These are phyloP conservation scores for Oryzaephilus surinamensis DNA, from an alignment of 1,140 invertebrate genomes.

Conservation along the genomic window DNA sequence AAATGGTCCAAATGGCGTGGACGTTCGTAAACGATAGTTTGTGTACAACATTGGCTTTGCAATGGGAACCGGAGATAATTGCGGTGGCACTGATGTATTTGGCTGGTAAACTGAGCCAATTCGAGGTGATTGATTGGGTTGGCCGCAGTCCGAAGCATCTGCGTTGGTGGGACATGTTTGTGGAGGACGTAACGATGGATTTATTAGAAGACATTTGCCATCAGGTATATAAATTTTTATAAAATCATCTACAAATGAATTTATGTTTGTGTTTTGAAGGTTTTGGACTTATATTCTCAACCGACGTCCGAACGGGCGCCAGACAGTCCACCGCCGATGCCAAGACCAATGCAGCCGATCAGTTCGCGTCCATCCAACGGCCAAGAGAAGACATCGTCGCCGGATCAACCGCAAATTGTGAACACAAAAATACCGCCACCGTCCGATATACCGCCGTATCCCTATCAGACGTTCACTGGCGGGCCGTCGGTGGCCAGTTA, in stretches of 20 bases:
- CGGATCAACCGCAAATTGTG: slow-evolving; percentile 14
- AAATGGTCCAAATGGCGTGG: slow-evolving; percentile 99
- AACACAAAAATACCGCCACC: slow-evolving; percentile 39
- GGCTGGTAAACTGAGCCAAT: slow-evolving; percentile 91
- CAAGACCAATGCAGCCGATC: slow-evolving; percentile 21
- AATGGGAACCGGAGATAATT: slow-evolving; percentile 99
- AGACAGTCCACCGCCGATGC: slow-evolving; percentile 39
- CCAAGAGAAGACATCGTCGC: slow-evolving; percentile 14
- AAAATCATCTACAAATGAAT: slow-evolving; percentile 2
- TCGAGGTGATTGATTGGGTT: slow-evolving; percentile 89
- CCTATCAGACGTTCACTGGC: slow-evolving; percentile 39
- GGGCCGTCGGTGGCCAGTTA: slow-evolving; percentile 17
- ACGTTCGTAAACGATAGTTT: slow-evolving; percentile 98
- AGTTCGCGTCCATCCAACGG: slow-evolving; percentile 16
- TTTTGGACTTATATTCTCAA: slow-evolving; percentile 76
- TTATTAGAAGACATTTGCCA: slow-evolving; percentile 96
- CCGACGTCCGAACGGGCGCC: slow-evolving; percentile 39
- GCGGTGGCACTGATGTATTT: slow-evolving; percentile 96
- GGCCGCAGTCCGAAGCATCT: slow-evolving; percentile 70
- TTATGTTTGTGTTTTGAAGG: slow-evolving; percentile 41
- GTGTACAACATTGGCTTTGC: slow-evolving; percentile 91
- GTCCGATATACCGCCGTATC: slow-evolving; percentile 23
- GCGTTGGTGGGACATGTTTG: slow-evolving; percentile 97
- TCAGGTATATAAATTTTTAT: slow-evolving; percentile 51
- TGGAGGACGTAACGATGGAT: slow-evolving; percentile 92